These are phyloP conservation scores for Carassius gibelio DNA, from an alignment of 2,113 vertebrate species.

Conservation along the genomic window DNA sequence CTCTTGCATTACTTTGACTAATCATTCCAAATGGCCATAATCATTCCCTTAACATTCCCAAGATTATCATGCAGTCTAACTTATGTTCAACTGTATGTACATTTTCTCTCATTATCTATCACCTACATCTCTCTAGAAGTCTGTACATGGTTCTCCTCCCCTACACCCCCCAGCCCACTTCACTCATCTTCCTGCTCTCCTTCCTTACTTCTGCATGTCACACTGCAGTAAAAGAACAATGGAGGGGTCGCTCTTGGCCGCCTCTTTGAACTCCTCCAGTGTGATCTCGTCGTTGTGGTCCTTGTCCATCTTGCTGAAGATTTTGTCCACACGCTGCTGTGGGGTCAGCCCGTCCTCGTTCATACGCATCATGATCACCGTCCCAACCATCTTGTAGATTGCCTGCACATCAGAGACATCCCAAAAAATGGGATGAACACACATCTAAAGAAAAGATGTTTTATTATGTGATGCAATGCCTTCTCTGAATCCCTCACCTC, in stretches of 20 bases:
- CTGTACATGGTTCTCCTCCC: slow-evolving; percentile 39
- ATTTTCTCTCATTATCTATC: slow-evolving; percentile 52
- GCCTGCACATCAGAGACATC: slow-evolving; percentile 74
- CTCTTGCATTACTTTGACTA: slow-evolving; percentile 25
- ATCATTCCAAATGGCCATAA: neutral
- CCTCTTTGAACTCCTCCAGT: slow-evolving; percentile 98
- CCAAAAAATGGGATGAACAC: neutral
- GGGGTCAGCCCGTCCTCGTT: slow-evolving; percentile 96
- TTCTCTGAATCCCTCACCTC: slow-evolving; percentile 66
- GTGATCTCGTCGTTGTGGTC: slow-evolving; percentile 97
- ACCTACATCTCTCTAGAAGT: slow-evolving; percentile 35
- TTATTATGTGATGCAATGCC: neutral
- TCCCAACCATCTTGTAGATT: slow-evolving; percentile 99
- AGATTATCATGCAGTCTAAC: slow-evolving; percentile 21
- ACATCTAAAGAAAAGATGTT: neutral
- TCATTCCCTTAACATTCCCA: neutral
- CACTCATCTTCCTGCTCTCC: slow-evolving; percentile 18
- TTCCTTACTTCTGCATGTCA: slow-evolving; percentile 93
- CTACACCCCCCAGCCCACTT: slow-evolving; percentile 6
- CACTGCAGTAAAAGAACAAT: slow-evolving; percentile 96
- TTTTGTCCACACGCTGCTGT: slow-evolving; percentile 97
- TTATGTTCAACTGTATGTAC: slow-evolving; percentile 42
- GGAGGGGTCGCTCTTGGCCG: slow-evolving; percentile 93
- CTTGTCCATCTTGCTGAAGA: slow-evolving; percentile 99
- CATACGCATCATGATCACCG: slow-evolving; percentile 99